Evolutionary conservation across 2,797 vertebrate species (phyloP).

Genomic region (Orientallactaga sibirica): DNA sequence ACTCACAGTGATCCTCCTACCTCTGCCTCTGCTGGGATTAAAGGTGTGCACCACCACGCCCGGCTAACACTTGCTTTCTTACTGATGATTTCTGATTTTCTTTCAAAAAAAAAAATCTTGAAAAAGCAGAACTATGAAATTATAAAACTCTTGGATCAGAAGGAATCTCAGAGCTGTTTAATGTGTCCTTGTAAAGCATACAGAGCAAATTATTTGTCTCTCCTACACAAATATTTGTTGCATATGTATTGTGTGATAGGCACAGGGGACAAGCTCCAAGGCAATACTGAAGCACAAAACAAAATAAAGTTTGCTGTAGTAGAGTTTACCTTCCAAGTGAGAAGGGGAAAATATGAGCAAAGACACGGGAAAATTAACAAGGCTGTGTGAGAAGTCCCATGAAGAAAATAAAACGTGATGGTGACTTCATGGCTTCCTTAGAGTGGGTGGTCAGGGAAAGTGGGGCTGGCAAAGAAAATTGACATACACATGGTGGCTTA

Average conservation of each 20-base stretch:
- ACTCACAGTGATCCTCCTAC: too few relatives aligned
- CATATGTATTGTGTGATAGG: neutral
- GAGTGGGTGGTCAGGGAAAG: neutral
- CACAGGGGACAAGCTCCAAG: neutral
- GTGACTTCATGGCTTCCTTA: neutral
- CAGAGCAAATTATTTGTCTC: neutral
- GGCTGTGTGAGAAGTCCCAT: neutral
- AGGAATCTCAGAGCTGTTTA: neutral
- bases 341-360: neutral
- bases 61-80: neutral
- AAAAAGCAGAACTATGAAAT: constrained; percentile 30
- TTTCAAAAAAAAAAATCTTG: neutral
- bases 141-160: neutral
- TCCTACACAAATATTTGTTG: neutral
- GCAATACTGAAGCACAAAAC: neutral
- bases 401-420: neutral
- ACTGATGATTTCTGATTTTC: neutral
- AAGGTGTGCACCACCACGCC: too few relatives aligned
- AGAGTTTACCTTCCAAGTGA: constrained; percentile 3
- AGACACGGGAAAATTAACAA: neutral
- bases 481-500: neutral
- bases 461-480: neutral
- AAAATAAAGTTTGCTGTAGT: neutral
- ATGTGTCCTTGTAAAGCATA: neutral
- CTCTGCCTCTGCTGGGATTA: too few relatives aligned